Percentiles rank a stretch among this genome's conserved stretches.
phyloP scores from a whole-genome alignment of 2,888 invertebrate genomes.

The Helleia helle region DNA sequence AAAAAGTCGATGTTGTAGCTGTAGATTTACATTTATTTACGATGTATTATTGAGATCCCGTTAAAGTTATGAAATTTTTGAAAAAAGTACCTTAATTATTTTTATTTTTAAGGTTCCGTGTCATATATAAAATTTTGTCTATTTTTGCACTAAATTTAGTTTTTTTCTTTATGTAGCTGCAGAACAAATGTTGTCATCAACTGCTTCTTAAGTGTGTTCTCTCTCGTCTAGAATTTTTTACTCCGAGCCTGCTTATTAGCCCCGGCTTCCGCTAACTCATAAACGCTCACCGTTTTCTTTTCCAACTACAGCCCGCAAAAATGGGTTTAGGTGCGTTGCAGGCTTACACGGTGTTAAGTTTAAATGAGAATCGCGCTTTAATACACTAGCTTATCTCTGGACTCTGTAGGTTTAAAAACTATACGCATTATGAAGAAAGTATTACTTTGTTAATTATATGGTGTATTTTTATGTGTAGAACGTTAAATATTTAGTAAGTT shows the following conservation, averaged over 20 bases:
- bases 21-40: no score
- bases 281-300: slow-evolving; percentile 41
- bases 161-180: not conserved
- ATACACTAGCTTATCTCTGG: slow-evolving; percentile 22
- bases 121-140: not conserved
- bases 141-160: not conserved
- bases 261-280: slow-evolving; percentile 35
- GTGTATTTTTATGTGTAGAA: not conserved
- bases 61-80: no score
- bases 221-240: slow-evolving; percentile 25
- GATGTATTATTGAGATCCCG: no score
- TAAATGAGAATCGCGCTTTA: slow-evolving; percentile 30
- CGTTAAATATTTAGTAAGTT: no score
- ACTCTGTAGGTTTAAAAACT: slow-evolving; percentile 9
- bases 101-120: not conserved
- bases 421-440: not conserved
- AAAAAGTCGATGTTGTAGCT: no score
- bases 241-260: slow-evolving; percentile 38
- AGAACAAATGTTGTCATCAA: no score
- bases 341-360: slow-evolving; percentile 33
- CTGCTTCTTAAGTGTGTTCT: no score
- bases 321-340: slow-evolving; percentile 31
- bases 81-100: no score
- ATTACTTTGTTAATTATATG: slow-evolving; percentile 6
- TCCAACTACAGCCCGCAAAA: slow-evolving; percentile 30